Percentiles rank a stretch among this genome's conserved stretches.
Conservation (phyloP, 2,797 vertebrate species). For the Poecilia wingei region DNA sequence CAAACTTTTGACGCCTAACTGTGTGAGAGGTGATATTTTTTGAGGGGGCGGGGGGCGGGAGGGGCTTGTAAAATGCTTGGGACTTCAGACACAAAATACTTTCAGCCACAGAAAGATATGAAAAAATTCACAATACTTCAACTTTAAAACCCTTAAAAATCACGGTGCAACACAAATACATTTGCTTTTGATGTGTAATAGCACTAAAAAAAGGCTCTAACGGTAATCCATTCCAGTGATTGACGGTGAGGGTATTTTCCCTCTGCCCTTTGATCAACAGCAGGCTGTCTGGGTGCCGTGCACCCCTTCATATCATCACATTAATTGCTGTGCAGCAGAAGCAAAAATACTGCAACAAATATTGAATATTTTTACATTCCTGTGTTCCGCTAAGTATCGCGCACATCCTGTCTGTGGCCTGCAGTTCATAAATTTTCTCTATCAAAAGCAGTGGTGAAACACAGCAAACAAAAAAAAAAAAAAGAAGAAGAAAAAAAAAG, state of each 20-base stretch:
- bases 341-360: neutral
- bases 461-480: conserved; percentile 9
- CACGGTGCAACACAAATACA: neutral
- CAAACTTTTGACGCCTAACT: neutral
- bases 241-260: conserved; percentile 16
- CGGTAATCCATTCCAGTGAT: conserved; percentile 20
- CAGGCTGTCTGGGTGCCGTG: conserved; percentile 21
- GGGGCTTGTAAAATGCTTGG: too few species aligned
- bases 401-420: conserved; percentile 11
- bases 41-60: too few species aligned
- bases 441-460: conserved; percentile 20
- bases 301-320: conserved; percentile 1
- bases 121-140: neutral
- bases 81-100: neutral
- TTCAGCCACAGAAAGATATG: neutral
- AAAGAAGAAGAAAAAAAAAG: conserved; percentile 29
- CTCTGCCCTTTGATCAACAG: conserved; percentile 37
- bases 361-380: conserved; percentile 2
- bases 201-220: conserved; percentile 7
- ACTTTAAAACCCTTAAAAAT: conserved; percentile 17
- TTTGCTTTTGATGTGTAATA: conserved; percentile 1
- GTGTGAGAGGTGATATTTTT: neutral
- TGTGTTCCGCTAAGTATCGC: neutral
- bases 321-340: conserved; percentile 5
- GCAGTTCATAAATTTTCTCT: conserved; percentile 27